phyloP scores from a whole-genome alignment of 2,888 invertebrate genomes.

The Chrysolina oricalcia region DNA sequence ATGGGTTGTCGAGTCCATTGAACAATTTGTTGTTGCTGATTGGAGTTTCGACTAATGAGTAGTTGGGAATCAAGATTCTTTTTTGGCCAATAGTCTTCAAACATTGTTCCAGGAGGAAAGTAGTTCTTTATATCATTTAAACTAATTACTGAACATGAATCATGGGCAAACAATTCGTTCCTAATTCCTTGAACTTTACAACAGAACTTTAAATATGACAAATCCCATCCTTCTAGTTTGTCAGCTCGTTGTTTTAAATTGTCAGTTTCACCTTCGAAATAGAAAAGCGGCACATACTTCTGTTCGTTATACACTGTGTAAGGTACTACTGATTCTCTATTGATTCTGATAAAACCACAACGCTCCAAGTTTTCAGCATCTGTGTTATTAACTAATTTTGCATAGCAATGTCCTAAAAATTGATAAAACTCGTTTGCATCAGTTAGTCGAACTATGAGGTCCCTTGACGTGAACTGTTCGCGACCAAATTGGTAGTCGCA shows the following conservation, averaged over 20 bases:
- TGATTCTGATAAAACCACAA: slow-evolving; percentile 93
- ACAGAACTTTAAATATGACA: slow-evolving; percentile 94
- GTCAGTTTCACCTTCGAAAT: slow-evolving; percentile 93
- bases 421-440: slow-evolving; percentile 94
- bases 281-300: slow-evolving; percentile 93
- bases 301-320: slow-evolving; percentile 88
- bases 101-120: slow-evolving; percentile 90
- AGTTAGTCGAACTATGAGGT: slow-evolving; percentile 89
- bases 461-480: slow-evolving; percentile 89
- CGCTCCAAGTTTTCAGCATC: slow-evolving; percentile 83
- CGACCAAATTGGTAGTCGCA: slow-evolving; percentile 93
- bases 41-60: slow-evolving; percentile 75
- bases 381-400: slow-evolving; percentile 81
- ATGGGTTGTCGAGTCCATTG: slow-evolving; percentile 88
- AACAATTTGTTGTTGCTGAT: slow-evolving; percentile 72
- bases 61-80: slow-evolving; percentile 89
- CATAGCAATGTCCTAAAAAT: slow-evolving; percentile 91
- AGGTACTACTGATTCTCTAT: slow-evolving; percentile 94
- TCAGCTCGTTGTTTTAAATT: slow-evolving; percentile 90
- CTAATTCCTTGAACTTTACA: slow-evolving; percentile 95
- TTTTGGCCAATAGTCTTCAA: slow-evolving; percentile 95
- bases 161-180: slow-evolving; percentile 92
- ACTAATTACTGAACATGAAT: slow-evolving; percentile 92
- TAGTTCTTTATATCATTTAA: slow-evolving; percentile 92
- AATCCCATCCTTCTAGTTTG: slow-evolving; percentile 92